phyloP scores from a whole-genome alignment of 2,888 invertebrate species.

The Schrankia costaestrigalis region DNA sequence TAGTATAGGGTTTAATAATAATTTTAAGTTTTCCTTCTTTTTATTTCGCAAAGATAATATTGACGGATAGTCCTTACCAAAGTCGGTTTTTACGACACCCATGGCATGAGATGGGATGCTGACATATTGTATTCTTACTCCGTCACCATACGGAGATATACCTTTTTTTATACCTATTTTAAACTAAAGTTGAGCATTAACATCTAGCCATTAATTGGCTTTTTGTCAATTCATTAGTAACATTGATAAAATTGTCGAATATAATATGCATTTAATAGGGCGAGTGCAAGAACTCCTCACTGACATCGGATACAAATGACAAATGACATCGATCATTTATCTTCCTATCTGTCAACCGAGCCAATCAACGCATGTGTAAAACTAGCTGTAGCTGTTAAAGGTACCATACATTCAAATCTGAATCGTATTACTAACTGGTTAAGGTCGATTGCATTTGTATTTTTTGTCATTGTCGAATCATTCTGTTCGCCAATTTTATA shows the following conservation, averaged over 20 bases:
- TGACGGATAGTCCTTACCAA: too few species aligned
- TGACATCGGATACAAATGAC: conserved; percentile 59
- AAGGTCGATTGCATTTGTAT: conserved; percentile 18
- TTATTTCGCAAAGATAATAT: too few species aligned
- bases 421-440: conserved; percentile 17
- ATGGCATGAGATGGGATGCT: too few species aligned
- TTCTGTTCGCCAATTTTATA: conserved; percentile 36
- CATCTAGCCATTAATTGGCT: too few species aligned
- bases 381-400: conserved; percentile 38
- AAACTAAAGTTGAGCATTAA: too few species aligned
- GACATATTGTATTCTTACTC: too few species aligned
- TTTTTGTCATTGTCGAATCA: conserved; percentile 28
- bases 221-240: too few species aligned
- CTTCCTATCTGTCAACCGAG: conserved; percentile 75
- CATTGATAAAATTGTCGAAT: conserved; percentile 62
- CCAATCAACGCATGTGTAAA: conserved; percentile 73
- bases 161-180: too few species aligned
- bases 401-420: conserved; percentile 12
- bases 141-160: too few species aligned
- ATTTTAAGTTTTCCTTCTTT: too few species aligned
- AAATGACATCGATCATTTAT: conserved; percentile 75
- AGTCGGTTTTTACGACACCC: too few species aligned
- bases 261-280: conserved; percentile 71
- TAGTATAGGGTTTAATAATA: too few species aligned
- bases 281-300: conserved; percentile 60